Conservation (phyloP, 2,113 vertebrate species). For the Bos indicus region DNA sequence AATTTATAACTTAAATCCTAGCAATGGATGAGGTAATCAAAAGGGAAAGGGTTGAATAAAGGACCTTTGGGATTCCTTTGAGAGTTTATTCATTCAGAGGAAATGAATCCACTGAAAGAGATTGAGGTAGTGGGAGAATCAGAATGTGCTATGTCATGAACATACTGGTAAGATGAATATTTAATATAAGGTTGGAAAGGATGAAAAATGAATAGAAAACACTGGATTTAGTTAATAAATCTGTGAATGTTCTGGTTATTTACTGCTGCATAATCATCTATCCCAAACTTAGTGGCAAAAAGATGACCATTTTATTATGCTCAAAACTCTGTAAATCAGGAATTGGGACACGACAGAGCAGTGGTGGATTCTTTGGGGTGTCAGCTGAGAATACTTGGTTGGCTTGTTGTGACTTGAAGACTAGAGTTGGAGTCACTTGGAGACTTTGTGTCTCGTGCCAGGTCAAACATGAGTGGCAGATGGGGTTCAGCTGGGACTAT, state of each 20-base stretch:
- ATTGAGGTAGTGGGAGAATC: neutral
- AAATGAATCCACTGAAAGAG: neutral
- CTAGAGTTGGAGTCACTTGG: neutral
- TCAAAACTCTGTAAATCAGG: neutral
- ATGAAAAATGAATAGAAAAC: neutral
- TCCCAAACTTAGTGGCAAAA: neutral
- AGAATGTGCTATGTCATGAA: neutral
- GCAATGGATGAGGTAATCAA: neutral
- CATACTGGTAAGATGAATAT: neutral
- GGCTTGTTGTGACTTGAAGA: neutral
- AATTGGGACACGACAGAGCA: neutral
- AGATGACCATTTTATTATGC: neutral
- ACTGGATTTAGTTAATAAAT: neutral
- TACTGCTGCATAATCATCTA: neutral
- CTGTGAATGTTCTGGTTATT: neutral
- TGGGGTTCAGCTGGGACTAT: neutral
- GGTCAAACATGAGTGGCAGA: neutral
- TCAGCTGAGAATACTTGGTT: neutral
- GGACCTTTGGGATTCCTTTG: neutral
- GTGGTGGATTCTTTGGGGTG: neutral
- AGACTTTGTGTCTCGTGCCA: neutral
- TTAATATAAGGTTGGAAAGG: neutral
- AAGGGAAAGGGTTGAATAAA: neutral
- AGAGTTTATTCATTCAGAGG: neutral
- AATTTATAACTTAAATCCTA: constrained; percentile 4